Evolutionary conservation across 1,140 invertebrate genomes (phyloP).

Genomic region (Fopius arisanus): DNA sequence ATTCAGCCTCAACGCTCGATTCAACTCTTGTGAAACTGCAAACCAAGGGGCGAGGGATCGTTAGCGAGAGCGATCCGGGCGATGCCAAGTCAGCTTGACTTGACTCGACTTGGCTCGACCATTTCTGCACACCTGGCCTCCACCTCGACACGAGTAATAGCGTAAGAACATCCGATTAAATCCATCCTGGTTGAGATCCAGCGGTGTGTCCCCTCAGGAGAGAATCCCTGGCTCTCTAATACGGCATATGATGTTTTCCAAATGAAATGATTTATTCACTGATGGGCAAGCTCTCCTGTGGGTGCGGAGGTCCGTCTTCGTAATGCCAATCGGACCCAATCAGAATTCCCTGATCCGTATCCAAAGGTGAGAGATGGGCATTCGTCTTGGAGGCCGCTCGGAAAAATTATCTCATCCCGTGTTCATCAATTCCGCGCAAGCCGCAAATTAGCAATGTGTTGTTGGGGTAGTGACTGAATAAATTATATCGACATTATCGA

Average conservation of each 20-base stretch:
- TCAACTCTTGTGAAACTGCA: too few relatives aligned
- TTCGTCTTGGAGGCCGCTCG: neutral
- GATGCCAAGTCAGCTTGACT: conserved; percentile 18
- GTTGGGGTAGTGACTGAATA: conserved; percentile 17
- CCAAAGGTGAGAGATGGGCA: conserved; percentile 13
- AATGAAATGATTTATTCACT: conserved; percentile 20
- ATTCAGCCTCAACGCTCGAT: neutral
- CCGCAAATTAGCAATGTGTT: conserved; percentile 18
- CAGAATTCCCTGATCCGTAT: conserved; percentile 38
- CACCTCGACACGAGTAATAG: conserved; percentile 18
- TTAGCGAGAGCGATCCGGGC: conserved; percentile 16
- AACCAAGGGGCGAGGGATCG: conserved; percentile 14
- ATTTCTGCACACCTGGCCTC: conserved; percentile 27
- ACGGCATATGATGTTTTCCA: conserved; percentile 12
- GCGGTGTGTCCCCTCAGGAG: neutral
- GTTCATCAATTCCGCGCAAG: conserved; percentile 14
- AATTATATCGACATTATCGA: neutral
- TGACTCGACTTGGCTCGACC: conserved; percentile 9
- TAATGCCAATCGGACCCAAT: conserved; percentile 37
- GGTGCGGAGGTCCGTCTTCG: conserved; percentile 32
- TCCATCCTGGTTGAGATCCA: neutral
- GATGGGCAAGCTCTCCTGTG: conserved; percentile 25
- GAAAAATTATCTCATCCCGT: conserved; percentile 12
- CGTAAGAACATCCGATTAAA: conserved; percentile 23
- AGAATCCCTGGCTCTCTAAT: neutral